Conservation (phyloP, 2,797 vertebrate species). For the Yasuhikotakia modesta region DNA sequence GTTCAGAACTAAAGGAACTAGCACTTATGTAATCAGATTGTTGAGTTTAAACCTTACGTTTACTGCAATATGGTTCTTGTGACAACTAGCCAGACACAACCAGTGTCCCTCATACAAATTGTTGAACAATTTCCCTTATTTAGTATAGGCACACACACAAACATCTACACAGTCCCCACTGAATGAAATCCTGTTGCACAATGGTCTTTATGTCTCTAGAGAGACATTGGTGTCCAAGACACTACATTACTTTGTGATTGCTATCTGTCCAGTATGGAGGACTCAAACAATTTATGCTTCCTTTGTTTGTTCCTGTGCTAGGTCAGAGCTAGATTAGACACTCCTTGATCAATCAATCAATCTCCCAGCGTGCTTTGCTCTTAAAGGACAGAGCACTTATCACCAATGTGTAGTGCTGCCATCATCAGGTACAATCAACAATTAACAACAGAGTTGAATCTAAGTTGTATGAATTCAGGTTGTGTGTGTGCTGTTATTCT, state of each 20-base stretch:
- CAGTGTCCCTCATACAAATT: not conserved
- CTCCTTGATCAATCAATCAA: not conserved
- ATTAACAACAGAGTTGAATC: slow-evolving; percentile 17
- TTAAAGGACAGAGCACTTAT: slow-evolving; percentile 2
- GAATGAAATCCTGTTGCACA: not conserved
- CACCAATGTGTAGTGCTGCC: not conserved
- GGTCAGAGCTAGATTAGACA: slow-evolving; percentile 11
- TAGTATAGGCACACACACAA: not conserved
- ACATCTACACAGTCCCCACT: not conserved
- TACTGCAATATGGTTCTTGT: not conserved
- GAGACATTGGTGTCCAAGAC: slow-evolving; percentile 10
- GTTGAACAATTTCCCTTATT: not conserved
- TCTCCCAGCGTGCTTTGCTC: slow-evolving; percentile 25
- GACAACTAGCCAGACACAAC: slow-evolving; percentile 7
- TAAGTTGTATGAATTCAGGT: slow-evolving; percentile 26
- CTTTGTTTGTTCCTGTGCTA: slow-evolving; percentile 28
- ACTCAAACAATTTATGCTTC: slow-evolving; percentile 33
- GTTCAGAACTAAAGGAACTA: not conserved
- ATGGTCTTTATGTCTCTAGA: not conserved
- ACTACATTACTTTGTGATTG: slow-evolving; percentile 13
- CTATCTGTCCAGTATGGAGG: slow-evolving; percentile 18
- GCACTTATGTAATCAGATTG: not conserved
- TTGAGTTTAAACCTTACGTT: not conserved
- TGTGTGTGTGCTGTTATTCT: slow-evolving; percentile 50
- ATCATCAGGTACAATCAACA: slow-evolving; percentile 32